Evolutionary conservation across 2,113 vertebrate species (phyloP).

Genomic region (Eulacestoma nigropectus): DNA sequence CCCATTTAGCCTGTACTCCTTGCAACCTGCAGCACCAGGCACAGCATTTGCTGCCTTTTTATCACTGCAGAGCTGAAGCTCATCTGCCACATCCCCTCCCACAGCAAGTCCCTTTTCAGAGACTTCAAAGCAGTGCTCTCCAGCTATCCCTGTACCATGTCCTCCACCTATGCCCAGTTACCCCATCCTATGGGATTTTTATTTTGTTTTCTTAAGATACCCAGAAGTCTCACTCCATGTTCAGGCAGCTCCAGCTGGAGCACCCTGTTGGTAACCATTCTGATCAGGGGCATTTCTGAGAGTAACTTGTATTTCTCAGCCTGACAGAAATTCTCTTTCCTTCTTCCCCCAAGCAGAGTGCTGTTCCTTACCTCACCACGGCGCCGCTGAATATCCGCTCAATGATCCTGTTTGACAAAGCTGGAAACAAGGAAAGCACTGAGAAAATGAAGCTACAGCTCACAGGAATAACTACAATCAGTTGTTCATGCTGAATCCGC

Average conservation of each 20-base stretch:
- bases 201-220: not conserved
- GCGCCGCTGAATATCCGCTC: constrained; percentile 95
- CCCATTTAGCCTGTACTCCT: not conserved
- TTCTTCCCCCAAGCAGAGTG: not conserved
- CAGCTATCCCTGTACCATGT: not conserved
- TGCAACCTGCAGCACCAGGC: not conserved
- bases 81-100: not conserved
- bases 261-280: not conserved
- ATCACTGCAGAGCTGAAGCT: not conserved
- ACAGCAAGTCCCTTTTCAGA: not conserved
- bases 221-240: not conserved
- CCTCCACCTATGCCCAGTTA: not conserved
- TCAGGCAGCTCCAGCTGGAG: not conserved
- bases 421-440: constrained; percentile 70
- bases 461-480: constrained; percentile 18
- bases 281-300: not conserved
- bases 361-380: constrained; percentile 86
- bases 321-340: not conserved
- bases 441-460: constrained; percentile 42
- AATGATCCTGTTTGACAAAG: constrained; percentile 92
- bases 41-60: not conserved
- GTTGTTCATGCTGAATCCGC: not conserved
- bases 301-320: not conserved
- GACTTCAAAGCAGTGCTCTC: not conserved
- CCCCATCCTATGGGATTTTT: not conserved